phyloP scores from a whole-genome alignment of 1,140 invertebrate species.

The Drosophila ogumai region DNA sequence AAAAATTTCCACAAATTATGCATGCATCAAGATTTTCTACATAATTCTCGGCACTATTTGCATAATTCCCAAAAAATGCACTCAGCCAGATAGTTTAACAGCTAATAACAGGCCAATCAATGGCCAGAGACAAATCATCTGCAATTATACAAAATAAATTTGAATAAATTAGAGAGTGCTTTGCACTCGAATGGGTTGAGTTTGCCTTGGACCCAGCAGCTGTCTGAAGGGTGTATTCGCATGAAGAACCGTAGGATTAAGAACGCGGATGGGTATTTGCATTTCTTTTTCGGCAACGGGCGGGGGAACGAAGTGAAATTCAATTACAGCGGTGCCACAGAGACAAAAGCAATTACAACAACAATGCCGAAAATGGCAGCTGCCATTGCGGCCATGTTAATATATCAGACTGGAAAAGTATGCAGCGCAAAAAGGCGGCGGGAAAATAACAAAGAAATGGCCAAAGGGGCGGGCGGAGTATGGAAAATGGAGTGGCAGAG shows the following conservation, averaged over 20 bases:
- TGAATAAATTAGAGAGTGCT: slow-evolving; percentile 28
- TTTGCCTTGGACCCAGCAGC: background rate
- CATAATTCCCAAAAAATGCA: slow-evolving; percentile 46
- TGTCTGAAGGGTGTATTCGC: slow-evolving; percentile 8
- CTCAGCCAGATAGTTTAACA: slow-evolving; percentile 17
- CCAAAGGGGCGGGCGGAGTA: background rate
- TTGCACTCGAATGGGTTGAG: slow-evolving; percentile 14
- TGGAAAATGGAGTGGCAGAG: background rate
- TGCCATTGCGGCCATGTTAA: slow-evolving; percentile 66
- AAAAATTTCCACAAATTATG: slow-evolving; percentile 25
- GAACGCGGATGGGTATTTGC: slow-evolving; percentile 23
- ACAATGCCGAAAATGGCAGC: slow-evolving; percentile 64
- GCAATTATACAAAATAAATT: slow-evolving; percentile 28
- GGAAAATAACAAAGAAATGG: slow-evolving; percentile 41
- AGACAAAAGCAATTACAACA: slow-evolving; percentile 66
- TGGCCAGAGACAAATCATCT: slow-evolving; percentile 2
- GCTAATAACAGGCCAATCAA: slow-evolving; percentile 43
- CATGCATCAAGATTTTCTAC: slow-evolving; percentile 37
- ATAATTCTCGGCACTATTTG: slow-evolving; percentile 35
- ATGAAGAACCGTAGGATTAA: slow-evolving; percentile 26
- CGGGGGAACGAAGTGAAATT: slow-evolving; percentile 53
- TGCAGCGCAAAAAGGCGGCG: slow-evolving; percentile 28
- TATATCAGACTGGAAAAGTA: slow-evolving; percentile 59
- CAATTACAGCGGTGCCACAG: slow-evolving; percentile 64
- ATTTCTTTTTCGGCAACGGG: slow-evolving; percentile 1